Evolutionary conservation across 2,888 invertebrate species (phyloP), one percentile per base, ranked within the genome.

Genomic region (Acrobasis consociella): DNA sequence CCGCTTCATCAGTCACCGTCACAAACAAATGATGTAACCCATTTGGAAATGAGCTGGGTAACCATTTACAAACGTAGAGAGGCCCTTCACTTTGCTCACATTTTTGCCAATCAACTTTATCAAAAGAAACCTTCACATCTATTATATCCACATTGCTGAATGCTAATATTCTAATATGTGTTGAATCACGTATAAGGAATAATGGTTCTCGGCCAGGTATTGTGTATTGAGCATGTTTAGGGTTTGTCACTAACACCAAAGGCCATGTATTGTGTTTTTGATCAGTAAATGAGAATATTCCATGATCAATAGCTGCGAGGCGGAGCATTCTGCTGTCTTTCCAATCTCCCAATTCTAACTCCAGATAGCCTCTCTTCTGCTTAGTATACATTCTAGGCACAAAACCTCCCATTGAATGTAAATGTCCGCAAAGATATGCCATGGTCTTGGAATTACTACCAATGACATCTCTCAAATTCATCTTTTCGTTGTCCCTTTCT

Each of bases 281-380:
- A 85, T 98, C 98, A 63, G 94, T 91, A 88, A 98, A 98, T 39
- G 97, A 97, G 80, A 98, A 95, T 70, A 97, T 89, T 55, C 97
- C 98, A 84, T 98, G 97, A 86, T 98, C 98, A 70, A 98, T 94
- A n/a, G 96, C 97, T 67, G 95, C 94, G 59, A 98, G 82, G 49
- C 98, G 94, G 87, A 94, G 97, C 96, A 96, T 94, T 90, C 98
- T 93, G 78, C 96, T 96, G 75, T 97, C 96, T 86, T 97, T 98
- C 98, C 98, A 98, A 89, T 98, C 98, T 9, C 96, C 97, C 62
- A 98, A 88, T 87, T 98, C 98, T 64, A 98, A 91, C 87, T 98
- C 98, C 65, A 98, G 89, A 78, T 94, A 96, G 5, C 98, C 98
- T 66, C 94, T 94, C 72, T 95, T 94, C 77, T 98, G 98, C 71